phyloP scores from a whole-genome alignment of 2,888 invertebrate genomes.

The Cosmorhoe ocellata region DNA sequence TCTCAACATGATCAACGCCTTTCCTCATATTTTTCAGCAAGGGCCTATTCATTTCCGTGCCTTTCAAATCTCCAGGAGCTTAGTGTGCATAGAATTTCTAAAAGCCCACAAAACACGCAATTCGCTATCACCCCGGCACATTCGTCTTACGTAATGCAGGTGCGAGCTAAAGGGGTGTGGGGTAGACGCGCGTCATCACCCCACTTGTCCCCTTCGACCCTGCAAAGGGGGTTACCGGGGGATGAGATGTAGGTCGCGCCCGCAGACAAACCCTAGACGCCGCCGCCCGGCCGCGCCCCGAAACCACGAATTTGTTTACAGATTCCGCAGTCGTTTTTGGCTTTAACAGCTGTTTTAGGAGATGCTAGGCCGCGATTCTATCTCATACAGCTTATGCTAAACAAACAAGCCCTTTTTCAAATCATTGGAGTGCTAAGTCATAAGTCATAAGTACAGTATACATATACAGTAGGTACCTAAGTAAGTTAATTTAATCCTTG shows the following conservation, averaged over 20 bases:
- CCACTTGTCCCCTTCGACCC: conserved; percentile 41
- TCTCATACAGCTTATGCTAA: no score
- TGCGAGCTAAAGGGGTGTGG: conserved; percentile 43
- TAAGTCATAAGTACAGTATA: no score
- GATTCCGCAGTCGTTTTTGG: conserved; percentile 29
- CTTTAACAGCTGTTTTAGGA: conserved; percentile 34
- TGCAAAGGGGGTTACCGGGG: conserved; percentile 37
- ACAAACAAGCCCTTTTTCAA: no score
- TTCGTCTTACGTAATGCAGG: conserved; percentile 72
- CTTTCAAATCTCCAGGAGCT: conserved; percentile 9
- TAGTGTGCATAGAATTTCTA: conserved; percentile 11
- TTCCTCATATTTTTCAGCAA: background rate
- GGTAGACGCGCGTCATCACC: conserved; percentile 39
- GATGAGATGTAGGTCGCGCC: conserved; percentile 71
- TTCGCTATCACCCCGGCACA: conserved; percentile 50
- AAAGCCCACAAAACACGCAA: conserved; percentile 23
- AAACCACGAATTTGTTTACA: conserved; percentile 37
- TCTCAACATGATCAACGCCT: background rate
- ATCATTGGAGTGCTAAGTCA: no score
- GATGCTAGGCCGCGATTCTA: conserved; percentile 7
- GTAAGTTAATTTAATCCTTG: background rate
- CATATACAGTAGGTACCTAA: no score
- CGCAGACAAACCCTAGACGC: conserved; percentile 79
- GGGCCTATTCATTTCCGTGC: conserved; percentile 3
- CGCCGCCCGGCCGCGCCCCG: conserved; percentile 55